A percentile compares a stretch with the other conserved stretches of the same genome.
These are phyloP conservation scores for Ctenosaura bakeri DNA, from an alignment of 2,797 vertebrate species.

Conservation along the genomic window DNA sequence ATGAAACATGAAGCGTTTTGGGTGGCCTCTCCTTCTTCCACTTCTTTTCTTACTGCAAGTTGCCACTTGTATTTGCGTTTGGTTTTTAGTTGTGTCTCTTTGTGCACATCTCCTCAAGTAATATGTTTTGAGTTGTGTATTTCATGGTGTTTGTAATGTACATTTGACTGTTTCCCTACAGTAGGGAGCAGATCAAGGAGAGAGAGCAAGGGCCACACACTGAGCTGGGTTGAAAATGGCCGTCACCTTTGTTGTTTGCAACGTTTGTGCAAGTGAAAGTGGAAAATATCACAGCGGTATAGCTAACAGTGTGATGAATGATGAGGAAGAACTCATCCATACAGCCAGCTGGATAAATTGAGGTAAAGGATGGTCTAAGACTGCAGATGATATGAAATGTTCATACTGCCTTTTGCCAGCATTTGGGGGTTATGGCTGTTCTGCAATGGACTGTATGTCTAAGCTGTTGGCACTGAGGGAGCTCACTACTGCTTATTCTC, in stretches of 20 bases:
- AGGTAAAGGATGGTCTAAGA: neutral
- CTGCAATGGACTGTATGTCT: neutral
- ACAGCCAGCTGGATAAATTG: neutral
- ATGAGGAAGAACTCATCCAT: neutral
- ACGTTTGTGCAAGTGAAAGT: no score
- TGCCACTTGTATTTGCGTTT: neutral
- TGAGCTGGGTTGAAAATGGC: neutral
- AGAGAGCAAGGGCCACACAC: neutral
- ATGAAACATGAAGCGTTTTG: neutral
- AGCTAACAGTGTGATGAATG: neutral
- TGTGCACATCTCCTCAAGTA: neutral
- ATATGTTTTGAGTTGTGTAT: neutral
- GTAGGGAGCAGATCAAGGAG: neutral
- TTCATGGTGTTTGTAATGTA: neutral
- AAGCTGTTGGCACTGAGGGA: neutral
- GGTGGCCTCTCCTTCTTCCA: neutral
- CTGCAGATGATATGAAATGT: neutral
- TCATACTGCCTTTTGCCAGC: neutral
- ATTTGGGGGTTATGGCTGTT: neutral
- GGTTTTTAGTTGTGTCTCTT: neutral
- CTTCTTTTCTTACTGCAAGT: neutral
- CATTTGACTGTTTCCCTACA: neutral
- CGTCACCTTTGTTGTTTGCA: no score
- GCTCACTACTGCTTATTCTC: no score
- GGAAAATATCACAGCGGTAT: neutral